phyloP scores from a whole-genome alignment of 2,888 invertebrate genomes.

The Actias luna region DNA sequence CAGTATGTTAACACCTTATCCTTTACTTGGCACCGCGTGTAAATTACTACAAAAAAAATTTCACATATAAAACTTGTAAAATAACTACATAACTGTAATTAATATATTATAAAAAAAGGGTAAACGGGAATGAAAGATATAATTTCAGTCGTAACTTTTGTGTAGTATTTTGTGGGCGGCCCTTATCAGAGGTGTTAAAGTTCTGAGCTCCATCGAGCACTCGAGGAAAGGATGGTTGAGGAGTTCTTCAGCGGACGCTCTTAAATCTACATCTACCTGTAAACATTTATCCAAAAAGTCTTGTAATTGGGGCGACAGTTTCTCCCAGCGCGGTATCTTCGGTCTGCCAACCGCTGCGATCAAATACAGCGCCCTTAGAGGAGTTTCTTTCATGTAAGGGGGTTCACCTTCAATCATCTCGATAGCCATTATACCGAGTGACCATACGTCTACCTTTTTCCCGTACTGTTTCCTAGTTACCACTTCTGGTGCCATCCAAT shows the following conservation, averaged over 20 bases:
- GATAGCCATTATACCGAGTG: slow-evolving; percentile 98
- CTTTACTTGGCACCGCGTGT: slow-evolving; percentile 49
- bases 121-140: slow-evolving; percentile 46
- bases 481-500: slow-evolving; percentile 99
- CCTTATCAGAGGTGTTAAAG: slow-evolving; percentile 93
- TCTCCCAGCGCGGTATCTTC: slow-evolving; percentile 91
- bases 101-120: slow-evolving; percentile 31
- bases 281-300: slow-evolving; percentile 94
- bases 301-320: slow-evolving; percentile 88
- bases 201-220: slow-evolving; percentile 89
- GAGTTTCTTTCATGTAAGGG: slow-evolving; percentile 97
- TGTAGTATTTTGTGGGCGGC: slow-evolving; percentile 94
- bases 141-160: slow-evolving; percentile 77
- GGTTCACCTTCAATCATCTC: slow-evolving; percentile 97
- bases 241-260: slow-evolving; percentile 89
- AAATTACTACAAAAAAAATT: slow-evolving; percentile 16
- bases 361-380: slow-evolving; percentile 94
- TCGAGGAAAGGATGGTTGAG: slow-evolving; percentile 90
- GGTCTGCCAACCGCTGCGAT: slow-evolving; percentile 98
- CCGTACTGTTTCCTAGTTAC: slow-evolving; percentile 96
- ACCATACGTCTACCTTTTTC: slow-evolving; percentile 96
- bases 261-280: slow-evolving; percentile 89
- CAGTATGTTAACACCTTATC: slow-evolving; percentile 23
- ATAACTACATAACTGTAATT: slow-evolving; percentile 56
- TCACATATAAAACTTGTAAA: slow-evolving; percentile 52